Base-by-base conservation (phyloP, 1,140 invertebrate genomes). In the Caligus rogercresseyi region DNA sequence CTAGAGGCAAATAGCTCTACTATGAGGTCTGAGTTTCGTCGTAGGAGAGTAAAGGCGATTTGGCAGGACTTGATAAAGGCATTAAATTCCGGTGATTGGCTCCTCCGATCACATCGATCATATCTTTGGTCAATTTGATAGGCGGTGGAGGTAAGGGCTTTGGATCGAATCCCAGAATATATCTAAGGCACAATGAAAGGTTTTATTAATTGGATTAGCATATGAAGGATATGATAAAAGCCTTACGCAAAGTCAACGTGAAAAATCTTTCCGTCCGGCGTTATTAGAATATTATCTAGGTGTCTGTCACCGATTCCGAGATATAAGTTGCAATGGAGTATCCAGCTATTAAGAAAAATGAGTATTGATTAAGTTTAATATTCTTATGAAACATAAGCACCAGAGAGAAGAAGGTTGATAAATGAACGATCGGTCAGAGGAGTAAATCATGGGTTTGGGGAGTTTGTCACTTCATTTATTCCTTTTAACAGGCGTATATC, bases 261-360 rank as follows among this genome's bases (percentile, higher is more conserved):
- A 25, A 56, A 56, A 4, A 69, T 66, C 72, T 78, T 75, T 57
- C 80, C 80, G 65, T 78, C 76, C 63, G 73, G 71, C 26, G 75
- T 78, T 14, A 81, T 71, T 80, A 81, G 81, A 43, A 81, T 79
- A 68, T 81, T 81, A 65, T 80, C 79, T 25, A 76, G 78, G 69
- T 81, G 80, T 54, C 80, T 69, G 67, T 81, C 80, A 51, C 77
- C 78, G 24, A 81, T 78, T 3, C 80, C 68, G 3, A 81, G 69
- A 15, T 74, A 69, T 79, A 82, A 2, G 81, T 82, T 13, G 80
- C 78, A 0, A 81, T 78, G 68, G 78, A 79, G 67, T 82, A 81
- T 1, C 80, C 81, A 54, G 79, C 81, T 71, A 79, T 79, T 1
- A 80, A 81, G 26, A 72, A 66, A n/a, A 77, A 79, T 69, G 82